Evolutionary conservation across 2,888 invertebrate genomes (phyloP).

Genomic region (Heteromurus nitidus): DNA sequence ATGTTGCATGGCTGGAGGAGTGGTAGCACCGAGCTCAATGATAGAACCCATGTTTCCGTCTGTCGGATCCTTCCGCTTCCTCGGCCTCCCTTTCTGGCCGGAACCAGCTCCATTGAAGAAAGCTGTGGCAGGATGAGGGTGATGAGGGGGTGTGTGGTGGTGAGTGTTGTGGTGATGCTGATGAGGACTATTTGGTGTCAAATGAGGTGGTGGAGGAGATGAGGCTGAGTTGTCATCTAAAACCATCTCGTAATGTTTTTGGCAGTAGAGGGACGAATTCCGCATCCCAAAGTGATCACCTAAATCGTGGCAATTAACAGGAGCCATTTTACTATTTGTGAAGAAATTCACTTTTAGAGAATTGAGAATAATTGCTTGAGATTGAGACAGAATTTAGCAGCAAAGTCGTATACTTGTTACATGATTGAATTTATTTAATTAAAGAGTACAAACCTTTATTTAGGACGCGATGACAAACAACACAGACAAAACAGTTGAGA

Average conservation of each 20-base stretch:
- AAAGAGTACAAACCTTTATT: conserved; percentile 78
- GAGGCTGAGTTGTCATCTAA: conserved; percentile 73
- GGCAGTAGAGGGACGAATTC: conserved; percentile 83
- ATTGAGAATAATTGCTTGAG: no score
- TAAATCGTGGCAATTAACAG: conserved; percentile 44
- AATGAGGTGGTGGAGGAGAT: conserved; percentile 67
- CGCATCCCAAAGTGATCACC: conserved; percentile 95
- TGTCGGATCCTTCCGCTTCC: conserved; percentile 82
- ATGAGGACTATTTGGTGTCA: conserved; percentile 68
- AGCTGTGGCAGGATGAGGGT: conserved; percentile 71
- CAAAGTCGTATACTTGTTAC: no score
- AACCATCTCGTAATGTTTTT: conserved; percentile 83
- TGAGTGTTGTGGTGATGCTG: conserved; percentile 67
- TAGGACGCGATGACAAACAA: conserved; percentile 86
- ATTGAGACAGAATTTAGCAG: no score
- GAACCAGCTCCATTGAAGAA: conserved; percentile 81
- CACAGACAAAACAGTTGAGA: conserved; percentile 91
- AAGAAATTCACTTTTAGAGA: background rate
- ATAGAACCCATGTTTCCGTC: conserved; percentile 62
- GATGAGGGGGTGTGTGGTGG: conserved; percentile 67
- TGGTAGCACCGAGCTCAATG: conserved; percentile 69
- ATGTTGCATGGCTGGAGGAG: conserved; percentile 69
- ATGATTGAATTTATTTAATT: background rate
- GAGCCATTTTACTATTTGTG: no score
- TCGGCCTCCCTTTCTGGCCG: conserved; percentile 88